phyloP scores from a whole-genome alignment of 2,113 vertebrate genomes.

The Salminus brasiliensis region DNA sequence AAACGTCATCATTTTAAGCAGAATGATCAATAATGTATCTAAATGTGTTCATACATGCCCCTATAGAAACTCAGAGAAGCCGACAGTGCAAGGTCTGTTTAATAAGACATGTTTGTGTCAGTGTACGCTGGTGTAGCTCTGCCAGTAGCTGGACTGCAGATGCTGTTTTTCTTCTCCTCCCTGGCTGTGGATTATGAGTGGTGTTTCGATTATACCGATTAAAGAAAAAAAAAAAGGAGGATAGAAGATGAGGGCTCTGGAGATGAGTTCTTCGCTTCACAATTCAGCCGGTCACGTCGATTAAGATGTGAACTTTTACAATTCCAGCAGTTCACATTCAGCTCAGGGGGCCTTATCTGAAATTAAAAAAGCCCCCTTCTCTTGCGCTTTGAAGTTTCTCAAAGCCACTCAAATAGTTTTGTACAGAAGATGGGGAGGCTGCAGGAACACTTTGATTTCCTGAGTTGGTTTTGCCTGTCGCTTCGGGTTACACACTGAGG shows the following conservation, averaged over 20 bases:
- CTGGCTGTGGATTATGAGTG: slow-evolving; percentile 36
- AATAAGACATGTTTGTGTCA: slow-evolving; percentile 56
- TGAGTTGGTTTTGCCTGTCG: slow-evolving; percentile 71
- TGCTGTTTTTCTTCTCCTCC: background rate
- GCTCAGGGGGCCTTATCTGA: slow-evolving; percentile 77
- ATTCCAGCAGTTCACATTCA: slow-evolving; percentile 74
- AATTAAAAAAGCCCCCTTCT: slow-evolving; percentile 74
- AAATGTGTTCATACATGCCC: slow-evolving; percentile 56
- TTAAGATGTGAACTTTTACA: slow-evolving; percentile 79
- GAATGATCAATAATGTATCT: slow-evolving; percentile 59
- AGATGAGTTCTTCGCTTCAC: slow-evolving; percentile 68
- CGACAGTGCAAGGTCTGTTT: slow-evolving; percentile 54
- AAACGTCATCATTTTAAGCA: slow-evolving; percentile 40
- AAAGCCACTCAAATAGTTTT: slow-evolving; percentile 73
- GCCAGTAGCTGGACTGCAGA: background rate
- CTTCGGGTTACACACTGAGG: slow-evolving; percentile 71
- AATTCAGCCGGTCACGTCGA: slow-evolving; percentile 73
- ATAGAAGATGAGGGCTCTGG: slow-evolving; percentile 45
- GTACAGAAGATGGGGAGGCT: slow-evolving; percentile 66
- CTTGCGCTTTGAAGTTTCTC: slow-evolving; percentile 73
- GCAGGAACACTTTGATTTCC: slow-evolving; percentile 74
- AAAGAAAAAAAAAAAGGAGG: slow-evolving; percentile 35
- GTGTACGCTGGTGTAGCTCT: background rate
- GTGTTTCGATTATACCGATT: slow-evolving; percentile 62
- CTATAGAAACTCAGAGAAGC: slow-evolving; percentile 63